Conservation (phyloP, 1,140 invertebrate genomes). For the Drosophila jambulina region DNA sequence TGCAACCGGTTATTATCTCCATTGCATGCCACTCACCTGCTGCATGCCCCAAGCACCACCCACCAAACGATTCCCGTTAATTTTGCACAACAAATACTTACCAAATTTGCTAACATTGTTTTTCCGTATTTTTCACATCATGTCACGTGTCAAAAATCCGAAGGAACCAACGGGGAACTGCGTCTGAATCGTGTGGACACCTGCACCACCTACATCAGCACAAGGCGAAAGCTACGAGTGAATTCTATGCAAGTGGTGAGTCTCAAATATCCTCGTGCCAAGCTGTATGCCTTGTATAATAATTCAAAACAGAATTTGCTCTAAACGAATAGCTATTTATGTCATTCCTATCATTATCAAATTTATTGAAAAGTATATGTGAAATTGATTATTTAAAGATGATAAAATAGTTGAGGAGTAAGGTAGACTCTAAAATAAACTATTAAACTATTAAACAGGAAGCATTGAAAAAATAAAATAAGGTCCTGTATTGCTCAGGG, state of each 20-base stretch:
- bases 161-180: conserved; percentile 86
- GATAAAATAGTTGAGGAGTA: neutral
- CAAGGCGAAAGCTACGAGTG: conserved; percentile 78
- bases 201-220: conserved; percentile 87
- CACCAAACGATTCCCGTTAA: conserved; percentile 6
- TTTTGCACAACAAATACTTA: too few relatives aligned
- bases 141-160: neutral
- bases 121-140: neutral
- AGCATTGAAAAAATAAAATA: neutral
- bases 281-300: neutral
- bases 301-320: neutral
- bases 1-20: neutral
- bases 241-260: conserved; percentile 84
- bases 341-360: too few relatives aligned
- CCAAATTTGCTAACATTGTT: neutral
- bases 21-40: conserved; percentile 26
- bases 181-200: conserved; percentile 88
- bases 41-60: conserved; percentile 41
- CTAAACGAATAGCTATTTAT: neutral
- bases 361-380: too few relatives aligned
- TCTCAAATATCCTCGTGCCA: neutral
- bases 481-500: neutral
- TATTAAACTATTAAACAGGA: too few relatives aligned
- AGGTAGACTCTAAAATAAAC: neutral
- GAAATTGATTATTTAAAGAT: too few relatives aligned